A percentile compares a stretch with the other conserved stretches of the same genome.
These are phyloP conservation scores for Enteromius anoplus DNA, from an alignment of 2,797 vertebrate genomes.

Conservation along the genomic window DNA sequence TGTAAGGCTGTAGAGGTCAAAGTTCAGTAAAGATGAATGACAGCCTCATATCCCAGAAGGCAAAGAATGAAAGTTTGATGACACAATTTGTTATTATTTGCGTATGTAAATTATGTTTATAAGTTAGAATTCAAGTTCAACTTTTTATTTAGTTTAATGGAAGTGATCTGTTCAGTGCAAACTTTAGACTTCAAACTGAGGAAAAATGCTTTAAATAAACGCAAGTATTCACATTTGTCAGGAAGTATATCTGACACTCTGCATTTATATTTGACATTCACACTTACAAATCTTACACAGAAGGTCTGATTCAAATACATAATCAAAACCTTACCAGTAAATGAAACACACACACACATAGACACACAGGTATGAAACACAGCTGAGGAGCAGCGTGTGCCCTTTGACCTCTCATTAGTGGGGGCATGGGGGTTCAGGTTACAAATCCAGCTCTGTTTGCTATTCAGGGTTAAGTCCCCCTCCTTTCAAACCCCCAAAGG, in stretches of 20 bases:
- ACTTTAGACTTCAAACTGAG: neutral
- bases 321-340: slow-evolving; percentile 11
- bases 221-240: neutral
- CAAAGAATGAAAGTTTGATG: neutral
- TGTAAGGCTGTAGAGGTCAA: slow-evolving; percentile 19
- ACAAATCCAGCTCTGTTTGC: slow-evolving; percentile 97
- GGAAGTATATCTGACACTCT: slow-evolving; percentile 10
- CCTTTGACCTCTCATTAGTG: slow-evolving; percentile 96
- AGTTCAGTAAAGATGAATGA: slow-evolving; percentile 31
- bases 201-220: neutral
- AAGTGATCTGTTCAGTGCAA: neutral
- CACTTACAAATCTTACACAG: neutral
- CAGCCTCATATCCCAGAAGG: slow-evolving; percentile 33
- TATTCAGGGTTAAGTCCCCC: slow-evolving; percentile 87
- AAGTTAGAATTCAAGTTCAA: neutral
- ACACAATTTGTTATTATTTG: neutral
- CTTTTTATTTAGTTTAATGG: neutral
- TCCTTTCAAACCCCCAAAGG: slow-evolving; percentile 95
- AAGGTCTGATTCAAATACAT: slow-evolving; percentile 27
- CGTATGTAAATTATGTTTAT: neutral
- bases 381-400: slow-evolving; percentile 70
- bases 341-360: neutral
- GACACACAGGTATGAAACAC: slow-evolving; percentile 72
- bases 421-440: slow-evolving; percentile 79
- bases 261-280: slow-evolving; percentile 3